These are phyloP conservation scores for Indri indri DNA, from an alignment of 2,113 vertebrate species.

Conservation along the genomic window DNA sequence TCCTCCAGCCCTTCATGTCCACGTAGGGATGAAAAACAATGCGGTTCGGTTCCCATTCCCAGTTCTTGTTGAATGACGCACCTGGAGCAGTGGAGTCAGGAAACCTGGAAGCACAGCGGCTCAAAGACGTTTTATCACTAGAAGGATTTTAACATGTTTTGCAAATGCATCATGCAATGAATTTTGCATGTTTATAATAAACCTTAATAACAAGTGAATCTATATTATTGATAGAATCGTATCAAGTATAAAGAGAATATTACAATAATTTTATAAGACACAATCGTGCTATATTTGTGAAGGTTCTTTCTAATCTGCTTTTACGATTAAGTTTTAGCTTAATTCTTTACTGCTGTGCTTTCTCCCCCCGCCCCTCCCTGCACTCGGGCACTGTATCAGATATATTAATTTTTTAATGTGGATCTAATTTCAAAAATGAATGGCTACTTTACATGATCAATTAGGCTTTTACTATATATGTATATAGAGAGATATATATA, in stretches of 20 bases:
- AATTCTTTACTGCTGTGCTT: conserved; percentile 69
- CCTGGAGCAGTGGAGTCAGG: conserved; percentile 72
- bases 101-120: conserved; percentile 49
- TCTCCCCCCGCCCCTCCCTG: not conserved
- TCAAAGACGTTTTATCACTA: conserved; percentile 69
- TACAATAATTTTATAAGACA: conserved; percentile 84
- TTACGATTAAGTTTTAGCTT: conserved; percentile 74
- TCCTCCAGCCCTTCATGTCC: not conserved
- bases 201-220: conserved; percentile 84
- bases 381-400: conserved; percentile 70
- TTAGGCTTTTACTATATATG: conserved; percentile 75
- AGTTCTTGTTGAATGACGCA: conserved; percentile 35
- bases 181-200: conserved; percentile 88
- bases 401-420: conserved; percentile 78
- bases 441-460: conserved; percentile 78
- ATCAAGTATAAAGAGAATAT: conserved; percentile 82
- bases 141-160: conserved; percentile 82
- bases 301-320: conserved; percentile 78
- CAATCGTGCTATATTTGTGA: conserved; percentile 82
- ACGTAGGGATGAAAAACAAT: conserved; percentile 48
- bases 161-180: conserved; percentile 87
- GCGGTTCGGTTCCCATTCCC: conserved; percentile 38
- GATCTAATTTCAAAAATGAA: conserved; percentile 79
- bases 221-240: conserved; percentile 80
- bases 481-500: not conserved